Conservation (phyloP, 2,888 invertebrate species). For the Allophyes oxyacanthae region DNA sequence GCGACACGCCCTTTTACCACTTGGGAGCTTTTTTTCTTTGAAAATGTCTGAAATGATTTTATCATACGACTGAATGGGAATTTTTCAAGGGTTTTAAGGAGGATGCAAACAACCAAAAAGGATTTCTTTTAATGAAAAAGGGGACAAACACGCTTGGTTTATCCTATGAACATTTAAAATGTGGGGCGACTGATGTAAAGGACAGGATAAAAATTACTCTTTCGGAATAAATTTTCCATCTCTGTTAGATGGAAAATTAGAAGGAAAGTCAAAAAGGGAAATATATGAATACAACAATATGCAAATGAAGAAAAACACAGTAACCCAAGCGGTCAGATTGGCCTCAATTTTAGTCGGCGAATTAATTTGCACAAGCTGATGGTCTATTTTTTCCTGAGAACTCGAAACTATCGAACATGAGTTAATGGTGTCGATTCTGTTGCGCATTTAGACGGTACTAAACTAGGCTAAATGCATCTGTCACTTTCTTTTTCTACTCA, state of each 20-base stretch:
- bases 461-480: too few relatives aligned
- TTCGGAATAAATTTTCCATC: conserved; percentile 1
- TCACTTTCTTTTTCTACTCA: too few relatives aligned
- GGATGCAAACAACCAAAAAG: conserved; percentile 32
- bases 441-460: too few relatives aligned
- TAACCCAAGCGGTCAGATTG: conserved; percentile 20
- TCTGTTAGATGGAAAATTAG: too few relatives aligned
- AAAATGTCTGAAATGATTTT: conserved; percentile 37
- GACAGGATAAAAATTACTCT: conserved; percentile 17
- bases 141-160: conserved; percentile 20
- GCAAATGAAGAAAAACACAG: conserved; percentile 43
- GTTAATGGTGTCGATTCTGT: too few relatives aligned
- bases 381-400: conserved; percentile 28
- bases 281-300: conserved; percentile 31
- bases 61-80: conserved; percentile 18
- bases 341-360: conserved; percentile 20
- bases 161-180: conserved; percentile 24
- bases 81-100: conserved; percentile 24
- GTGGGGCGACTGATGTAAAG: background rate
- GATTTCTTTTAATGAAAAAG: conserved; percentile 33
- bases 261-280: conserved; percentile 2
- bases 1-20: conserved; percentile 19
- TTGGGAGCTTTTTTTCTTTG: conserved; percentile 27
- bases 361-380: conserved; percentile 43
- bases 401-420: conserved; percentile 23